Base-by-base conservation (phyloP, 2,797 vertebrate species). In the Eulemur mongoz region DNA sequence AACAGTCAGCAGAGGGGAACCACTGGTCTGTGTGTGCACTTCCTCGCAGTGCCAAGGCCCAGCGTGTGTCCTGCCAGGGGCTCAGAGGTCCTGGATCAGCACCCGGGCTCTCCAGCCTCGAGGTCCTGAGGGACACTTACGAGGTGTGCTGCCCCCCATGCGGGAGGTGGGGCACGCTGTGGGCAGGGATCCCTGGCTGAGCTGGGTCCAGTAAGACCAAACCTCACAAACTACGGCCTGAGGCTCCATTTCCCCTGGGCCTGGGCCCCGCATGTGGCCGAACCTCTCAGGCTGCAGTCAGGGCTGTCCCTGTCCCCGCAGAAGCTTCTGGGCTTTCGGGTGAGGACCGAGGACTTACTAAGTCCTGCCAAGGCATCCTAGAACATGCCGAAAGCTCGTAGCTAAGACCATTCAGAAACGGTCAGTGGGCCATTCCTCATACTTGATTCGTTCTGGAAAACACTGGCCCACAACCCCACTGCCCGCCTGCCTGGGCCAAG, bases 141-240 rank as follows among this genome's bases (percentile, higher is more conserved):
- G 11, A 61, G 14, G 4, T 63, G 4, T 2, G 17, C 35, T 57
- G 45, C 27, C n/a, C 35, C 50, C 4, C 7, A 18, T 4, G 38
- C 17, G 7, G 17, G 4, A 10, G 30, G 6, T 59, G 2, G 45
- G 75, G 10, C 5, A 18, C 4, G 40, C 3, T 1, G 18, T 20
- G 11, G 6, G 17, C 45, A 70, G 54, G 14, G 32, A 48, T n/a
- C 32, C 45, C 70, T 63, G 63, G 72, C n/a, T 35, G 30, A 43
- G 30, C 22, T 38, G 14, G n/a, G 23, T 2, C 2, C 14, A 9
- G 35, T 65, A 45, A 72, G 38, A 32, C 18, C 73, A 63, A 63
- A 79, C 35, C 30, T 52, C n/a, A 6, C 6, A 8, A 83, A 54
- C 3, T 72, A 22, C 2, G 30, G 12, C n/a, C 48, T 10, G 1